A percentile compares a stretch with the other conserved stretches of the same genome.
Evolutionary conservation across 2,113 vertebrate species (phyloP).

Genomic region (Meriones unguiculatus): DNA sequence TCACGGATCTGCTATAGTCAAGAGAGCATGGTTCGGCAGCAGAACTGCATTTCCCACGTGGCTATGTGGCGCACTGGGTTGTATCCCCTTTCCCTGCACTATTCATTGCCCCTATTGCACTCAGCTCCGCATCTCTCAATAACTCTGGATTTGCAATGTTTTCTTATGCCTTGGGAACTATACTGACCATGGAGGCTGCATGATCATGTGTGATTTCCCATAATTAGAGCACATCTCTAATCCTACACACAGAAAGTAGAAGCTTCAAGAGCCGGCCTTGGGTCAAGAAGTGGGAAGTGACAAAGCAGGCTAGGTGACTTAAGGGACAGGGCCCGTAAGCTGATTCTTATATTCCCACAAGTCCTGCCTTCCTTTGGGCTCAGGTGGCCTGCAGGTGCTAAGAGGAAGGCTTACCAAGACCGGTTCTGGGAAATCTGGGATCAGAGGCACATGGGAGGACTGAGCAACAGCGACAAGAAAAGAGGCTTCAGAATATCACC

Average conservation of each 20-base stretch:
- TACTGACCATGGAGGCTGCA: not conserved
- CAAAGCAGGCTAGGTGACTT: not conserved
- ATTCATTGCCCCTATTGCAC: too few relatives aligned
- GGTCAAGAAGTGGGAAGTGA: not conserved
- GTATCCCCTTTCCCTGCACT: not conserved
- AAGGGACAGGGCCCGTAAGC: fast-evolving
- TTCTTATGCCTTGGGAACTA: not conserved
- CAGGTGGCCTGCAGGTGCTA: too few relatives aligned
- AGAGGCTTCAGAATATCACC: not conserved
- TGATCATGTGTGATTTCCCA: fast-evolving
- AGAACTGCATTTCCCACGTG: fast-evolving
- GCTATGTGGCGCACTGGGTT: too few relatives aligned
- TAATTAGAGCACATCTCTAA: not conserved
- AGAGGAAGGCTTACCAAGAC: too few relatives aligned
- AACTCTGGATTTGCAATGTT: fast-evolving
- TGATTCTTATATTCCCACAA: not conserved
- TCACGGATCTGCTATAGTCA: not conserved
- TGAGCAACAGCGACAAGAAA: not conserved
- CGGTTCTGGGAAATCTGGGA: not conserved
- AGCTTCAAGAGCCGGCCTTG: not conserved
- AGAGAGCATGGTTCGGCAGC: not conserved
- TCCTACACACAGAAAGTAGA: not conserved
- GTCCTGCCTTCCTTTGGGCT: not conserved
- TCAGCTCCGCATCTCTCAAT: not conserved
- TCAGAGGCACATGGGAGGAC: not conserved